Conservation (phyloP, 2,888 invertebrate species). For the Agonopterix heracliana region DNA sequence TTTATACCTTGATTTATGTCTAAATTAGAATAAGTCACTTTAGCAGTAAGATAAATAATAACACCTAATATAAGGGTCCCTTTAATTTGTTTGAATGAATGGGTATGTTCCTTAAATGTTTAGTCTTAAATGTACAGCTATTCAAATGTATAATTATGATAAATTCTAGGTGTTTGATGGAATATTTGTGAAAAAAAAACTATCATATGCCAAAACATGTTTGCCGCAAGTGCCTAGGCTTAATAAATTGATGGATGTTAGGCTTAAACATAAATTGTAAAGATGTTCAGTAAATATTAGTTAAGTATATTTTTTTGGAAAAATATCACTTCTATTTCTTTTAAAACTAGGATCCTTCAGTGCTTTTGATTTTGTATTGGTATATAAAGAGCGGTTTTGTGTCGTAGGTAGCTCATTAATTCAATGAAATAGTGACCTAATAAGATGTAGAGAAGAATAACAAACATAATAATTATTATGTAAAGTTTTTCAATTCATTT, state of each 20-base stretch:
- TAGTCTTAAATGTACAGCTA: slow-evolving; percentile 11
- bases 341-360: no score
- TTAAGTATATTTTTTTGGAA: neutral
- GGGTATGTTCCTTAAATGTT: slow-evolving; percentile 22
- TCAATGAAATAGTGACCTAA: no score
- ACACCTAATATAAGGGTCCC: slow-evolving; percentile 14
- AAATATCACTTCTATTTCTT: neutral
- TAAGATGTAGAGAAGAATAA: no score
- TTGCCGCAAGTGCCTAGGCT: slow-evolving; percentile 66
- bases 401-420: no score
- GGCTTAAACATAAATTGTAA: neutral
- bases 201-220: slow-evolving; percentile 45
- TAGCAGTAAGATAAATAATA: slow-evolving; percentile 14
- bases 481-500: no score
- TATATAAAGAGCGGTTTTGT: no score
- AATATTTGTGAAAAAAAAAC: no score
- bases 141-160: slow-evolving; percentile 8
- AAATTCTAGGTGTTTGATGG: slow-evolving; percentile 3
- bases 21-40: slow-evolving; percentile 38
- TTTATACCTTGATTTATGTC: slow-evolving; percentile 30
- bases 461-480: no score
- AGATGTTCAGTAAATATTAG: neutral
- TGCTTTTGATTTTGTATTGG: no score
- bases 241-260: slow-evolving; percentile 25
- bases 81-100: slow-evolving; percentile 3